phyloP scores from a whole-genome alignment of 2,888 invertebrate species.

The Caenorhabditis sulstoni region DNA sequence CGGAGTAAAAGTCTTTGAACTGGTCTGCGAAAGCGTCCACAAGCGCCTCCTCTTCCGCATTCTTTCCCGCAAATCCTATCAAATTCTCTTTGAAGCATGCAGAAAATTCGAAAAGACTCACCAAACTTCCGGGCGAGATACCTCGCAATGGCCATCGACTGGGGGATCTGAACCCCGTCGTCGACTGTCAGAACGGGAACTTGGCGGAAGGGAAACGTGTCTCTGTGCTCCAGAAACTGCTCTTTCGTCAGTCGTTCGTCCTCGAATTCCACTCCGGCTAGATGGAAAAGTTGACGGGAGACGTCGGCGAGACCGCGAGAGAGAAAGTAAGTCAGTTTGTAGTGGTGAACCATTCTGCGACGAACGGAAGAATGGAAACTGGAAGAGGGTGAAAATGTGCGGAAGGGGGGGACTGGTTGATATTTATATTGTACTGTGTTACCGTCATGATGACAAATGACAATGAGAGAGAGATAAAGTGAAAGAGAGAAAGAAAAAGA shows the following conservation, averaged over 20 bases:
- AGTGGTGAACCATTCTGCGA: slow-evolving; percentile 52
- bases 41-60: slow-evolving; percentile 55
- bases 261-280: slow-evolving; percentile 46
- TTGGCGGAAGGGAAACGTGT: slow-evolving; percentile 49
- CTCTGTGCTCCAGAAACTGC: slow-evolving; percentile 29
- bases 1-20: slow-evolving; percentile 64
- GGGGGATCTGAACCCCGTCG: slow-evolving; percentile 54
- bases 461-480: not conserved
- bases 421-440: slow-evolving; percentile 9
- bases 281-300: slow-evolving; percentile 50
- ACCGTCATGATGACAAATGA: slow-evolving; percentile 16
- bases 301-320: slow-evolving; percentile 50
- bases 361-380: no score
- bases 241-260: slow-evolving; percentile 21
- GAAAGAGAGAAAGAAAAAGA: not conserved
- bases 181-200: slow-evolving; percentile 62
- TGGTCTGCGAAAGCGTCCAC: slow-evolving; percentile 65
- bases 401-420: not conserved
- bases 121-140: slow-evolving; percentile 63
- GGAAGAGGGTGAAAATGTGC: no score
- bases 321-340: slow-evolving; percentile 57
- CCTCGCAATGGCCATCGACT: slow-evolving; percentile 62
- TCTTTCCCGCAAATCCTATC: slow-evolving; percentile 54
- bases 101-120: slow-evolving; percentile 12
- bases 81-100: not conserved